Percentiles rank a stretch among this genome's conserved stretches.
Conservation (phyloP, 2,113 vertebrate genomes). For the Diphyllodes magnificus region DNA sequence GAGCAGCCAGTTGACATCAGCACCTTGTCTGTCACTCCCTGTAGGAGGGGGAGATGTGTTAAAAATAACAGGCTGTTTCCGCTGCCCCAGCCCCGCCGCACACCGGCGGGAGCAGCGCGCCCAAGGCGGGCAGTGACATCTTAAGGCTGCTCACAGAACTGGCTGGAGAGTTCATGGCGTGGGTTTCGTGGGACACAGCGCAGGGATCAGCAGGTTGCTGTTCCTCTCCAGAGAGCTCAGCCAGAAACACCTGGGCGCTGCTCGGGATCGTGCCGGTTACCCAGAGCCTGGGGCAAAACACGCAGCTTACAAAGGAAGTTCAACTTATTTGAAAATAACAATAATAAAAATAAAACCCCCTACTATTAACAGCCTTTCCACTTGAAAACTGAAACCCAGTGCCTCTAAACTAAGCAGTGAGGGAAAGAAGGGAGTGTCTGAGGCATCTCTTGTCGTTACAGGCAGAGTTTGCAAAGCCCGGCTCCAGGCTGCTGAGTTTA, state of each 20-base stretch:
- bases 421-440: background rate
- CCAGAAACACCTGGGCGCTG: background rate
- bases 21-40: conserved; percentile 40
- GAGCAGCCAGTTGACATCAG: conserved; percentile 36
- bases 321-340: background rate
- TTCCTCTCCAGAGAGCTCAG: background rate
- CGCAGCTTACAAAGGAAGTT: background rate
- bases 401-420: background rate
- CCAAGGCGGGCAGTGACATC: conserved; percentile 68
- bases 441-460: background rate
- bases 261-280: background rate
- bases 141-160: conserved; percentile 67
- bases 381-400: background rate
- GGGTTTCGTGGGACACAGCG: background rate
- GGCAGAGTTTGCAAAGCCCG: background rate
- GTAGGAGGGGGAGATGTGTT: conserved; percentile 61
- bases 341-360: too few species aligned
- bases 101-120: background rate
- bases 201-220: background rate
- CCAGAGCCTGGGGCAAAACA: background rate
- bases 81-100: background rate
- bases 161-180: background rate
- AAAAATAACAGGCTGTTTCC: conserved; percentile 46
- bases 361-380: background rate
- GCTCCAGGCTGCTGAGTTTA: background rate